These are phyloP conservation scores for Scaptomyza parva DNA, from an alignment of 2,888 invertebrate species.

Conservation along the genomic window DNA sequence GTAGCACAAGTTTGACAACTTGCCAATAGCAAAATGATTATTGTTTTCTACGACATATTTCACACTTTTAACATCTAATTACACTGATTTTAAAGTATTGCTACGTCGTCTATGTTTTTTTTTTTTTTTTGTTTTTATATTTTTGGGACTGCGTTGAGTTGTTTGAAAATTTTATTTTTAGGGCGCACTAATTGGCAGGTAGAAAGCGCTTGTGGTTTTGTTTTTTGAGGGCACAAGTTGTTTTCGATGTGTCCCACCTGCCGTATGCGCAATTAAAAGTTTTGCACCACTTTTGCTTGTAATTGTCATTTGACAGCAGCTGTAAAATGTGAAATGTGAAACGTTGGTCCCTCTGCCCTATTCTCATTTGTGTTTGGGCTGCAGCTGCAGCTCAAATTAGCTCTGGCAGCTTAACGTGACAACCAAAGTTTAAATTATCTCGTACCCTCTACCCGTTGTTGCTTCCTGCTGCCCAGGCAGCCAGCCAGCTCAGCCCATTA, in stretches of 20 bases:
- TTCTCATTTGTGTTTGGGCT: slow-evolving; percentile 58
- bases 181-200: slow-evolving; percentile 40
- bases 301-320: slow-evolving; percentile 65
- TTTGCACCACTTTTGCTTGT: slow-evolving; percentile 42
- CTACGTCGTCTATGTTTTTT: neutral
- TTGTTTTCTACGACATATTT: neutral
- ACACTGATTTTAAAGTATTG: neutral
- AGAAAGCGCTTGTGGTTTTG: slow-evolving; percentile 18
- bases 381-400: slow-evolving; percentile 56
- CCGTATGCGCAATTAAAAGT: slow-evolving; percentile 73
- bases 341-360: slow-evolving; percentile 25
- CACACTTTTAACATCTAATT: neutral
- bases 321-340: slow-evolving; percentile 41
- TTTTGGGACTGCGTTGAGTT: slow-evolving; percentile 3
- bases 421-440: slow-evolving; percentile 26
- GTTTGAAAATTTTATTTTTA: slow-evolving; percentile 8
- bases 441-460: too few species aligned
- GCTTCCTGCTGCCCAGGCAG: neutral
- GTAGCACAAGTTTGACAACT: slow-evolving; percentile 22
- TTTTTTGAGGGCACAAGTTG: slow-evolving; percentile 14
- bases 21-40: slow-evolving; percentile 62
- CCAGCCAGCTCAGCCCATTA: neutral
- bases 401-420: slow-evolving; percentile 55
- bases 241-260: slow-evolving; percentile 54
- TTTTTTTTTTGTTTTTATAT: too few species aligned